Percentiles rank a stretch among this genome's conserved stretches.
Evolutionary conservation across 1,140 invertebrate genomes (phyloP).

Genomic region (Episyrphus balteatus): DNA sequence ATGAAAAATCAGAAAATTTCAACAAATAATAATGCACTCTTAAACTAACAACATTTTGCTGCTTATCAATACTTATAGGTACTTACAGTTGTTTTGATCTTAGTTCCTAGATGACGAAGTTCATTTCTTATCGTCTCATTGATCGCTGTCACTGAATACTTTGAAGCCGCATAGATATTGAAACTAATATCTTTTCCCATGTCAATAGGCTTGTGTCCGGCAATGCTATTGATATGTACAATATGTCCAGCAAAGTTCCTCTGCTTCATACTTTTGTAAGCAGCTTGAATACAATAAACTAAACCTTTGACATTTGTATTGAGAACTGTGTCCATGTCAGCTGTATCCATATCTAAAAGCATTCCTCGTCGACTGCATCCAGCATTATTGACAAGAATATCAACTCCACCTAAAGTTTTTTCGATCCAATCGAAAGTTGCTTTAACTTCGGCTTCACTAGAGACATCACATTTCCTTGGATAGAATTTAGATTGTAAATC

Average conservation of each 20-base stretch:
- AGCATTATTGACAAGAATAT: slow-evolving; percentile 66
- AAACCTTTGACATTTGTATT: slow-evolving; percentile 56
- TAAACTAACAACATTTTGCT: too few species aligned
- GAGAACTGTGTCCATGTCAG: slow-evolving; percentile 36
- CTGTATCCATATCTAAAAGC: slow-evolving; percentile 11
- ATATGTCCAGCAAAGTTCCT: slow-evolving; percentile 51
- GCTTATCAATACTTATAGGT: too few species aligned
- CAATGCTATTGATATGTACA: slow-evolving; percentile 6
- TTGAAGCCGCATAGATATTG: slow-evolving; percentile 43
- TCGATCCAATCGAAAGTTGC: slow-evolving; percentile 53
- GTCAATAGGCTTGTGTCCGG: slow-evolving; percentile 7
- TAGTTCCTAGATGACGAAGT: slow-evolving; percentile 14
- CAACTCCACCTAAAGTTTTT: slow-evolving; percentile 48
- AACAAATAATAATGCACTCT: too few species aligned
- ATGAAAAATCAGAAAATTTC: too few species aligned
- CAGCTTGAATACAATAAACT: slow-evolving; percentile 48
- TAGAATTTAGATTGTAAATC: slow-evolving; percentile 19
- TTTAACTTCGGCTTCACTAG: slow-evolving; percentile 50
- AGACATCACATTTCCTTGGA: slow-evolving; percentile 44
- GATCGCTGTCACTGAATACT: slow-evolving; percentile 42
- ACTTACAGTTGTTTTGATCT: slow-evolving; percentile 12
- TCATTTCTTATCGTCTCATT: slow-evolving; percentile 39
- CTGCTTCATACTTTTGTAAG: slow-evolving; percentile 50
- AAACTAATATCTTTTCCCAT: slow-evolving; percentile 3
- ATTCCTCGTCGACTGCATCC: slow-evolving; percentile 45